Percentiles rank a stretch among this genome's conserved stretches.
Conservation (phyloP, 2,888 invertebrate genomes). For the Phyllotreta cruciferae region DNA sequence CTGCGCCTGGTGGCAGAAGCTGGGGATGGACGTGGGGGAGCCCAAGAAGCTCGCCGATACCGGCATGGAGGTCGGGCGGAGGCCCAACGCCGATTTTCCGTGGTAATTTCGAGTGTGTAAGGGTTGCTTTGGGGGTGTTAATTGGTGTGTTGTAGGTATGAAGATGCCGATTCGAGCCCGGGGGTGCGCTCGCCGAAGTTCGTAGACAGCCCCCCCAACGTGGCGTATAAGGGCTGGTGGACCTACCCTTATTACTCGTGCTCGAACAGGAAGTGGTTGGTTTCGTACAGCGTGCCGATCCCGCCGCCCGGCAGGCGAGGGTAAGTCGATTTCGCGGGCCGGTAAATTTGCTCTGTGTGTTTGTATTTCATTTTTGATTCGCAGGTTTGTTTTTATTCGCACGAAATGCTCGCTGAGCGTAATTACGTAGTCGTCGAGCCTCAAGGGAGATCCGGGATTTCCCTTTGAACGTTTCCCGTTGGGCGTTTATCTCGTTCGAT, state of each 20-base stretch:
- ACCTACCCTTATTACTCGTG: slow-evolving; percentile 90
- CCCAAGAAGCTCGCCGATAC: slow-evolving; percentile 56
- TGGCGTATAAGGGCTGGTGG: slow-evolving; percentile 81
- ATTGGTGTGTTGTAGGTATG: slow-evolving; percentile 62
- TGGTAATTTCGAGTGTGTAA: slow-evolving; percentile 63
- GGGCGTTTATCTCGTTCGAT: no score
- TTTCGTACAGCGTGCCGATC: slow-evolving; percentile 82
- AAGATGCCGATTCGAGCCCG: slow-evolving; percentile 68
- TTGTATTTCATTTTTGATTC: neutral
- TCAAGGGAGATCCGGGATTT: no score
- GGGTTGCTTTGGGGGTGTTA: neutral
- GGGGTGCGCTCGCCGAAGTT: slow-evolving; percentile 73
- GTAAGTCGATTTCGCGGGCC: slow-evolving; percentile 48
- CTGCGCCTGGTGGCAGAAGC: slow-evolving; percentile 68
- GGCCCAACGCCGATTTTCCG: slow-evolving; percentile 73
- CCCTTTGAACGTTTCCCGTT: no score
- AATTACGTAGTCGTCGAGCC: no score
- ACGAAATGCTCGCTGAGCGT: no score
- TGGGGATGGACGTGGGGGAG: slow-evolving; percentile 67
- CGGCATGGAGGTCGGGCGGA: slow-evolving; percentile 65
- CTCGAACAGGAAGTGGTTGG: slow-evolving; percentile 77
- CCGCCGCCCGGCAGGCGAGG: slow-evolving; percentile 65
- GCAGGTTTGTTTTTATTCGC: neutral
- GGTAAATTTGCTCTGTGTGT: no score
- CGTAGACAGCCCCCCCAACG: slow-evolving; percentile 69